Base-by-base conservation (phyloP, 1,140 invertebrate species). In the Pissodes strobi region DNA sequence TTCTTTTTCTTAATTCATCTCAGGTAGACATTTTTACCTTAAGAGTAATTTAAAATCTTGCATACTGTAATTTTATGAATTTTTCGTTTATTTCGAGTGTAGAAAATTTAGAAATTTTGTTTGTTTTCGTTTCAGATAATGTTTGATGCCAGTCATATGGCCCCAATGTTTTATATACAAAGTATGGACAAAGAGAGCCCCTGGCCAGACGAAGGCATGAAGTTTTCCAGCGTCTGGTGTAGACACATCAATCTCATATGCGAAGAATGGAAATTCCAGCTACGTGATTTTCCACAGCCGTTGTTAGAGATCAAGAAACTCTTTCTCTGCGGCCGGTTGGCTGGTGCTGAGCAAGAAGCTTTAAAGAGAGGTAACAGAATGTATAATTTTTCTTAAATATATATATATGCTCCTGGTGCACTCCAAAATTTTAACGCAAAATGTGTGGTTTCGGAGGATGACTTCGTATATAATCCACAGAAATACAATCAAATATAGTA, bases 281-380 rank as follows among this genome's bases (percentile, higher is more conserved):
- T 99, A 56, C 82, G 97, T n/a, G 97, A 99, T 80, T 99, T 98
- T 77, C 95, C 95, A 0, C 94, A 97, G 73, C 92, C 94, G 1
- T 84, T 96, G 77, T 81, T 97, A 37, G 86, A 92, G 64, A 90
- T 97, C 25, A 86, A 88, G 66, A 85, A 89, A 48, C 84, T 97
- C 70, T 88, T 89, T 62, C 83, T 98, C 21, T 97, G 92, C 87
- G 97, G 97, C 0, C 87, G 88, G 69, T 77, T 99, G 1, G 87
- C 91, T 49, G 97, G 93, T 0, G 95, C 94, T 0, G 96, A 98
- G 77, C 90, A 94, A 69, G 78, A 88, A 48, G 90, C 93, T 0
- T 89, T 88, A 0, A 84, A 86, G 27, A 83, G 94, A 80, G 88
- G 89, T 90, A 77, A 72, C n/a, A n/a, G n/a, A n/a, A n/a, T n/a